Percentiles rank a stretch among this genome's conserved stretches.
Evolutionary conservation across 2,888 invertebrate species (phyloP).

Genomic region (Gymnoscelis rufifasciata): DNA sequence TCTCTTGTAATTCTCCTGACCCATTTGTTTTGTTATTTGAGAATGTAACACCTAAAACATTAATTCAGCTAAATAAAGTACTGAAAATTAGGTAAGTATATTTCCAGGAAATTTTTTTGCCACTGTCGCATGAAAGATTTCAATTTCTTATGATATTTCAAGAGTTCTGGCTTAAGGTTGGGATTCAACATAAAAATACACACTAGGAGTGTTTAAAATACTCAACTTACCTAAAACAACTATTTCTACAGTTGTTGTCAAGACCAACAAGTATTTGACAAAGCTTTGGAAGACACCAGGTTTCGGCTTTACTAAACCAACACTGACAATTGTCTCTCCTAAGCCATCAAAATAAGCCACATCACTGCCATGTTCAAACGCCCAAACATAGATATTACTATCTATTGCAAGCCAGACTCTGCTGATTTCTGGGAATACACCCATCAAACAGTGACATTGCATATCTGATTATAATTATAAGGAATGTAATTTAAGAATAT

Average conservation of each 20-base stretch:
- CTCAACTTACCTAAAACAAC: conserved; percentile 86
- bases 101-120: no score
- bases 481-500: conserved; percentile 30
- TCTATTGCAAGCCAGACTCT: conserved; percentile 98
- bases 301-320: conserved; percentile 93
- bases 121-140: no score
- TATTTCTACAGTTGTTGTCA: conserved; percentile 97
- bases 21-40: conserved; percentile 68
- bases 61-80: no score
- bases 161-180: no score
- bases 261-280: conserved; percentile 92
- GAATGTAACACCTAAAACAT: conserved; percentile 73
- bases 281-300: conserved; percentile 92
- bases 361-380: conserved; percentile 96
- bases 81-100: not conserved
- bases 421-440: conserved; percentile 96
- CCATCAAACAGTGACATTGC: conserved; percentile 98
- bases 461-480: conserved; percentile 82
- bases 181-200: no score
- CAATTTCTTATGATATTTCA: no score
- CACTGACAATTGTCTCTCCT: conserved; percentile 95
- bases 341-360: conserved; percentile 98
- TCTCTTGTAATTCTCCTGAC: conserved; percentile 82
- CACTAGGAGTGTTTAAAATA: not conserved
- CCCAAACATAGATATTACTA: conserved; percentile 98